Conservation (phyloP, 1,140 invertebrate species). For the Paraescarpia echinospica region DNA sequence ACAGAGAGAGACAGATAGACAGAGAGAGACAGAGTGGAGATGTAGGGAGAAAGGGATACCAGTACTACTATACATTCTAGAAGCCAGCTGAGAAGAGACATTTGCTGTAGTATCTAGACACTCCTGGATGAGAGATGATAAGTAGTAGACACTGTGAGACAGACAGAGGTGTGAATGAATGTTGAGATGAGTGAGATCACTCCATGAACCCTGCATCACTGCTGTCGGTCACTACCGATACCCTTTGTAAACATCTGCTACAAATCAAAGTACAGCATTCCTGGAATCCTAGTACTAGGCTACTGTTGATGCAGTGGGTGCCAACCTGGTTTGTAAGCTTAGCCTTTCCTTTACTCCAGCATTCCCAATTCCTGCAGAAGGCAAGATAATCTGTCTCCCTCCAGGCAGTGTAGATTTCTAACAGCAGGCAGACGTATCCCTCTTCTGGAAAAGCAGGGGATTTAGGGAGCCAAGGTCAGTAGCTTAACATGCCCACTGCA, state of each 20-base stretch:
- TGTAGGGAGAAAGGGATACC: too few relatives aligned
- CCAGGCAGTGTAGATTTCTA: not conserved
- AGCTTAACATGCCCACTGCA: not conserved
- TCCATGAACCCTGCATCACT: not conserved
- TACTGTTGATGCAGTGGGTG: not conserved
- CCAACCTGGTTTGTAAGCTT: not conserved
- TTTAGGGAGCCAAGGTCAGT: not conserved
- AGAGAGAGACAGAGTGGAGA: too few relatives aligned
- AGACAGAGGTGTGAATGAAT: not conserved
- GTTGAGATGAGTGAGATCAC: not conserved
- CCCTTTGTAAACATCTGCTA: constrained; percentile 5
- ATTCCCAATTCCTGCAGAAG: not conserved
- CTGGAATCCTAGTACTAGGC: constrained; percentile 3
- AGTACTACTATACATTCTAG: too few relatives aligned
- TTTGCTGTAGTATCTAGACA: too few relatives aligned
- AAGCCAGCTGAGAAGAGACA: too few relatives aligned
- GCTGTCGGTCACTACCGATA: not conserved
- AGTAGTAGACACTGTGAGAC: not conserved
- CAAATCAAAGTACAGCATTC: not conserved
- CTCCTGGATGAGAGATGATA: not conserved
- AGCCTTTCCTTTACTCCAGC: not conserved
- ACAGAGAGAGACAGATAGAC: too few relatives aligned
- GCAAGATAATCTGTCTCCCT: not conserved
- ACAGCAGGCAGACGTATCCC: not conserved
- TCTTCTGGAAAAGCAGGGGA: not conserved